These are phyloP conservation scores for Drosophila peninsularis DNA, from an alignment of 2,888 invertebrate genomes.

Conservation along the genomic window DNA sequence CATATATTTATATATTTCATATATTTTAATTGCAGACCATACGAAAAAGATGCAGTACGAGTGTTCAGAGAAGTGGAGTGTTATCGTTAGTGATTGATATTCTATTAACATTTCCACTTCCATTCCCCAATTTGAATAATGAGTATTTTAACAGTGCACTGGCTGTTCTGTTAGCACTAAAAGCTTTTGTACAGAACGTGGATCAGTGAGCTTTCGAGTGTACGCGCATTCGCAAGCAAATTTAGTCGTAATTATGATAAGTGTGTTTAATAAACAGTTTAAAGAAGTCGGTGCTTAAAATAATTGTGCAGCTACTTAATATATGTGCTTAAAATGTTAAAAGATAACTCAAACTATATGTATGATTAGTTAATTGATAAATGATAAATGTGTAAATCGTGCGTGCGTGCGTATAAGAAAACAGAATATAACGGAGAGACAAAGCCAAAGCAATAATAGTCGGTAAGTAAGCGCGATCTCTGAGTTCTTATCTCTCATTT, in stretches of 20 bases:
- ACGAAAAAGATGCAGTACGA: no score
- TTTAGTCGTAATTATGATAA: no score
- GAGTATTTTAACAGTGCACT: background rate
- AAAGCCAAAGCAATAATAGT: background rate
- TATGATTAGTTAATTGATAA: background rate
- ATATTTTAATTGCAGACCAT: no score
- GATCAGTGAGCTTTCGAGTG: background rate
- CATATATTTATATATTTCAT: no score
- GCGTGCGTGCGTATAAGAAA: background rate
- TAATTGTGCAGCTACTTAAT: background rate
- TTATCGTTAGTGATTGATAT: background rate
- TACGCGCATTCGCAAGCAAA: background rate
- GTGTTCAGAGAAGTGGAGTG: background rate
- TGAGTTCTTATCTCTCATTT: background rate
- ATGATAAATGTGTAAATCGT: background rate
- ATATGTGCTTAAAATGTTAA: background rate
- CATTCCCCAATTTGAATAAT: background rate
- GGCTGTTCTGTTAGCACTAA: background rate
- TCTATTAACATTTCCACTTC: background rate
- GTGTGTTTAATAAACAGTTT: background rate
- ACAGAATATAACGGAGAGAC: background rate
- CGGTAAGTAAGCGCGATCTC: background rate
- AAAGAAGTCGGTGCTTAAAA: background rate
- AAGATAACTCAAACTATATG: background rate
- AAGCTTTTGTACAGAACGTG: background rate